These are phyloP conservation scores for Nemotelus pantherinus DNA, from an alignment of 2,888 invertebrate species.

Conservation along the genomic window DNA sequence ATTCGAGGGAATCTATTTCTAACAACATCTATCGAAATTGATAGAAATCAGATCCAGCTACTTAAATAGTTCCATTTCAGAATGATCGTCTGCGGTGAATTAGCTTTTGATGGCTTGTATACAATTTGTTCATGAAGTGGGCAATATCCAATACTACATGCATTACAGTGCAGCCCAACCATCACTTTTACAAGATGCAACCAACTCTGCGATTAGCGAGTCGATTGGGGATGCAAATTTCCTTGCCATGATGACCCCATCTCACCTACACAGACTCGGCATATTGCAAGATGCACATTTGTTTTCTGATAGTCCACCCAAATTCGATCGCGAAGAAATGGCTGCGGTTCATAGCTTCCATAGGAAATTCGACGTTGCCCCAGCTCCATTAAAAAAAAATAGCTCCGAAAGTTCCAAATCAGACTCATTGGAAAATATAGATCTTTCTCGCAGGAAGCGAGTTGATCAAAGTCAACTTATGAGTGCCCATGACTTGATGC, in stretches of 20 bases:
- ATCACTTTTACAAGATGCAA: slow-evolving; percentile 71
- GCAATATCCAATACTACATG: slow-evolving; percentile 79
- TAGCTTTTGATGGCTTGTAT: slow-evolving; percentile 71
- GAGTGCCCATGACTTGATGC: too few relatives aligned
- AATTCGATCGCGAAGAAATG: slow-evolving; percentile 42
- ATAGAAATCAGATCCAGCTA: too few relatives aligned
- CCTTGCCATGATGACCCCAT: slow-evolving; percentile 73
- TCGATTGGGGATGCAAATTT: slow-evolving; percentile 78
- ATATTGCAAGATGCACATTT: slow-evolving; percentile 69
- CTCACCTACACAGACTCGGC: slow-evolving; percentile 72
- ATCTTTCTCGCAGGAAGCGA: too few relatives aligned
- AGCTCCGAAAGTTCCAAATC: background rate
- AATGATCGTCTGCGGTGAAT: slow-evolving; percentile 72
- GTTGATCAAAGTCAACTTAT: too few relatives aligned
- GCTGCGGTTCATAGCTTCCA: slow-evolving; percentile 51
- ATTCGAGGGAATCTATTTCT: too few relatives aligned
- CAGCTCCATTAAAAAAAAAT: slow-evolving; percentile 41
- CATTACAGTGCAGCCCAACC: slow-evolving; percentile 71
- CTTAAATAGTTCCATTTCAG: too few relatives aligned
- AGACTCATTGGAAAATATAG: background rate
- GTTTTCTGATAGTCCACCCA: slow-evolving; percentile 54
- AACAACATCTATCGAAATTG: too few relatives aligned
- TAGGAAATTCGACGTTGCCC: slow-evolving; percentile 43
- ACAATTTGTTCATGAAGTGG: slow-evolving; percentile 79
- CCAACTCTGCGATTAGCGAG: slow-evolving; percentile 79